Evolutionary conservation across 2,797 vertebrate genomes (phyloP).

Genomic region (Diceros bicornis): DNA sequence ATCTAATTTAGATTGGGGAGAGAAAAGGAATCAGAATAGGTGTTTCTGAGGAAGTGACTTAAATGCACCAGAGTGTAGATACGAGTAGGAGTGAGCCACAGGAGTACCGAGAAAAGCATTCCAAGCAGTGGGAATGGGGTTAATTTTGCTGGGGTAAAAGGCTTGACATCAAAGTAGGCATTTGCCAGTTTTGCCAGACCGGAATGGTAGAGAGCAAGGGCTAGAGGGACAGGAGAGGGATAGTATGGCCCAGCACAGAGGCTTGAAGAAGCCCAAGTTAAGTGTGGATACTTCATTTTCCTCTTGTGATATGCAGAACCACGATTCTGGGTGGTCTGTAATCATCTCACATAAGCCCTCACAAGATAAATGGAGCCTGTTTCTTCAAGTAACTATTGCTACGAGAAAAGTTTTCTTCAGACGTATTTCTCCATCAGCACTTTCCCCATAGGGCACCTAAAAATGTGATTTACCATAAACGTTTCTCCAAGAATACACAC

Average conservation of each 20-base stretch:
- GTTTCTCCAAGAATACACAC: slow-evolving; percentile 71
- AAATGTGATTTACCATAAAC: slow-evolving; percentile 83
- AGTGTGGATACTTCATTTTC: neutral
- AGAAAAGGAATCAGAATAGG: neutral
- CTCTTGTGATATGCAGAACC: slow-evolving; percentile 28
- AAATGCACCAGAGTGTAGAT: neutral
- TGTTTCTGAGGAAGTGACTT: neutral
- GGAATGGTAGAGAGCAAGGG: neutral
- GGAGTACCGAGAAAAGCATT: neutral
- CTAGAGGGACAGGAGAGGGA: neutral
- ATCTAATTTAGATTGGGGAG: neutral
- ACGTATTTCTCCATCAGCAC: slow-evolving; percentile 78
- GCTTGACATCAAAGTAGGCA: neutral
- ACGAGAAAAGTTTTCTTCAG: slow-evolving; percentile 80
- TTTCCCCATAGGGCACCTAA: slow-evolving; percentile 79
- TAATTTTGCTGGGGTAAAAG: neutral
- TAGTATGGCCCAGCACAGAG: neutral
- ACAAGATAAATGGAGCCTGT: slow-evolving; percentile 77
- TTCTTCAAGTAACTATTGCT: slow-evolving; percentile 76
- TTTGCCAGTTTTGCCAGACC: neutral
- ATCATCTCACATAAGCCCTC: slow-evolving; percentile 71
- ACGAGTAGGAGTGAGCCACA: fast-evolving
- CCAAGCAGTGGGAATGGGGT: neutral
- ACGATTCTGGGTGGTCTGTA: slow-evolving; percentile 70
- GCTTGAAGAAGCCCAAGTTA: neutral